These are phyloP conservation scores for Melieria picta DNA, from an alignment of 2,888 invertebrate species.

Conservation along the genomic window DNA sequence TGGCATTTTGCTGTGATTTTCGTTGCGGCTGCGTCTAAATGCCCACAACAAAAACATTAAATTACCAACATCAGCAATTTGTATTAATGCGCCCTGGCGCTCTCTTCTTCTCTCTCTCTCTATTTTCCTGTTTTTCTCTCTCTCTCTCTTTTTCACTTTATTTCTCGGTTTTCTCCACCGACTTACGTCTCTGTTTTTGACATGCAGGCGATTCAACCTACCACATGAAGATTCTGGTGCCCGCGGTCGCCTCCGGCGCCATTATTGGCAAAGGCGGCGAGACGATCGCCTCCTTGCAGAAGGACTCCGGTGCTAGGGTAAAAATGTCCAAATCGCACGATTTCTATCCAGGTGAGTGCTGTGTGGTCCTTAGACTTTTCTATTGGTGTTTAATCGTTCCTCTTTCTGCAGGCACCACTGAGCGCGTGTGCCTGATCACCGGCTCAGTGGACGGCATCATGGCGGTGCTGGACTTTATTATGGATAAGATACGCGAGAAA, in stretches of 20 bases:
- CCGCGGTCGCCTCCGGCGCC: constrained; percentile 96
- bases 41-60: constrained; percentile 19
- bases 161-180: neutral
- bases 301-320: constrained; percentile 95
- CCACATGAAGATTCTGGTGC: constrained; percentile 97
- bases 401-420: constrained; percentile 80
- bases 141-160: neutral
- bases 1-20: constrained; percentile 1
- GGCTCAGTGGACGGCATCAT: constrained; percentile 91
- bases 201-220: constrained; percentile 86
- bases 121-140: constrained; percentile 8
- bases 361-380: neutral
- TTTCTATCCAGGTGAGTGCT: constrained; percentile 91
- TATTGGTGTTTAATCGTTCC: neutral
- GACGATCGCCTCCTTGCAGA: constrained; percentile 97
- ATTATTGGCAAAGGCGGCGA: constrained; percentile 99
- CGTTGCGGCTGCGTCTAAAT: constrained; percentile 11
- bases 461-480: constrained; percentile 91
- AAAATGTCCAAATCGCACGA: constrained; percentile 99
- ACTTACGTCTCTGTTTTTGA: neutral
- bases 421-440: constrained; percentile 92
- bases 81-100: constrained; percentile 16
- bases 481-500: constrained; percentile 95
- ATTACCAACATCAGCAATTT: neutral
- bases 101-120: constrained; percentile 9